Conservation (phyloP, 2,888 invertebrate genomes). For the Pycnomerus fuliginosus region DNA sequence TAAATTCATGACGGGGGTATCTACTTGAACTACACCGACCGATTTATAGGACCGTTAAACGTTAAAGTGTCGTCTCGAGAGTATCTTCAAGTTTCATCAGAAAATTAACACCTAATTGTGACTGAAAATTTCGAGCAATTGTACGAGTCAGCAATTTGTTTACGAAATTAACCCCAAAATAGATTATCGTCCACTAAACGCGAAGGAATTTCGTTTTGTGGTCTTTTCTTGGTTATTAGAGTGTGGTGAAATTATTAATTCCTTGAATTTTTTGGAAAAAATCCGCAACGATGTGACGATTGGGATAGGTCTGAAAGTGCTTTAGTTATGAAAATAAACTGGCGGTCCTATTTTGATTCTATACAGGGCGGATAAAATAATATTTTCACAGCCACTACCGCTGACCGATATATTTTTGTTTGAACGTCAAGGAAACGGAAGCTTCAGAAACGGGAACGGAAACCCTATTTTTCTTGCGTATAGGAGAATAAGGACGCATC, state of each 20-base stretch:
- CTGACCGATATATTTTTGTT: slow-evolving; percentile 34
- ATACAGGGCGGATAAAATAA: slow-evolving; percentile 30
- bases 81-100: slow-evolving; percentile 29
- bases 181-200: slow-evolving; percentile 26
- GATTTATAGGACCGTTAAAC: slow-evolving; percentile 16
- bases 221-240: no score
- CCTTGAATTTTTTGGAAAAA: no score
- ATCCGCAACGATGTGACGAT: no score
- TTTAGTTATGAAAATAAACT: slow-evolving; percentile 41
- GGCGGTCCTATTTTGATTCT: slow-evolving; percentile 39
- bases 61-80: slow-evolving; percentile 27
- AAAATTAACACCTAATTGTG: slow-evolving; percentile 23
- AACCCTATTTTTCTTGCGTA: slow-evolving; percentile 27
- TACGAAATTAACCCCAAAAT: slow-evolving; percentile 33
- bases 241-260: no score
- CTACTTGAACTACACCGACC: slow-evolving; percentile 4
- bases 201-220: slow-evolving; percentile 32
- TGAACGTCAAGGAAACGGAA: slow-evolving; percentile 25
- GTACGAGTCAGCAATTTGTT: slow-evolving; percentile 39
- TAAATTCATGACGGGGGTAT: neutral
- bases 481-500: no score
- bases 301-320: slow-evolving; percentile 36
- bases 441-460: slow-evolving; percentile 23
- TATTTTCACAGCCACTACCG: slow-evolving; percentile 31
- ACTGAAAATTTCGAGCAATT: slow-evolving; percentile 30